phyloP scores from a whole-genome alignment of 1,140 invertebrate species.

The Uloborus diversus region DNA sequence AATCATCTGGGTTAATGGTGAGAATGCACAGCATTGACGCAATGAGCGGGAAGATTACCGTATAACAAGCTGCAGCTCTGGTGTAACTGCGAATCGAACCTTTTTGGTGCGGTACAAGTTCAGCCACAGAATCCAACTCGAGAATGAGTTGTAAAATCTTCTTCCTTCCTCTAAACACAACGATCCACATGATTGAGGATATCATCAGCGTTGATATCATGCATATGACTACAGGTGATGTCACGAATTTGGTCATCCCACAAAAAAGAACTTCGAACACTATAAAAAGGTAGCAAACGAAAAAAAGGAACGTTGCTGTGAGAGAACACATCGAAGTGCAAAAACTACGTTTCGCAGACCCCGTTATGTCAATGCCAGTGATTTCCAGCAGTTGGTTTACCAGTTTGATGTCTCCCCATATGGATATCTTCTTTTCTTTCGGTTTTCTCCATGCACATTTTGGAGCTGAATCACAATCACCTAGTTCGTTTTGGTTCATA shows the following conservation, averaged over 20 bases:
- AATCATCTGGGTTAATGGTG: not conserved
- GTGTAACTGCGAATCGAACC: not conserved
- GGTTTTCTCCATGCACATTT: too few species aligned
- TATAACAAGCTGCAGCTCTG: not conserved
- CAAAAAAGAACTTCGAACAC: conserved; percentile 19
- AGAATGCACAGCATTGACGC: not conserved
- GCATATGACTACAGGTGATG: conserved; percentile 17
- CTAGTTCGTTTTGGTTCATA: too few species aligned
- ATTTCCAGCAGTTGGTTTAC: not conserved
- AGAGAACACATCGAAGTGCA: not conserved
- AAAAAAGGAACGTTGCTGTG: not conserved
- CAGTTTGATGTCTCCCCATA: not conserved
- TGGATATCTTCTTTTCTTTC: not conserved
- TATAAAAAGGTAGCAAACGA: not conserved
- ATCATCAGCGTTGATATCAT: conserved; percentile 2
- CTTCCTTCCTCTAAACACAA: conserved; percentile 13
- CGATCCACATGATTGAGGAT: conserved; percentile 8
- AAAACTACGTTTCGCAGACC: not conserved
- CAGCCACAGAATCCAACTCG: not conserved
- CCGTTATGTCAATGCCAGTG: not conserved
- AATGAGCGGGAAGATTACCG: not conserved
- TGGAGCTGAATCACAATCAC: too few species aligned
- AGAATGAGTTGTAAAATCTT: not conserved
- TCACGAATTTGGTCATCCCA: conserved; percentile 14
- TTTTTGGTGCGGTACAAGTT: too few species aligned